phyloP scores from a whole-genome alignment of 2,888 invertebrate genomes.

The Cosmia trapezina region DNA sequence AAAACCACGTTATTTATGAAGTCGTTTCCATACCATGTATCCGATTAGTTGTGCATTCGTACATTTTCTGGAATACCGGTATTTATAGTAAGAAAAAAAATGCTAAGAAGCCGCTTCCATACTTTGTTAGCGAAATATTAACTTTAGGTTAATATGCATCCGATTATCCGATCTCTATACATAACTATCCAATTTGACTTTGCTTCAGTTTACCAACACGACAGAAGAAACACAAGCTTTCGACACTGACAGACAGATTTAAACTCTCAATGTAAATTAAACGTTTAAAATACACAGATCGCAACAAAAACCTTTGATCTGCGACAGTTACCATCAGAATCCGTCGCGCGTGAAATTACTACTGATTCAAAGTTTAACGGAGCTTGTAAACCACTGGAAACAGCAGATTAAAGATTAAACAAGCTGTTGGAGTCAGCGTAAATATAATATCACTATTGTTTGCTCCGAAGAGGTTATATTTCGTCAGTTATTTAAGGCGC shows the following conservation, averaged over 20 bases:
- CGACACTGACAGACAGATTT: constrained; percentile 4
- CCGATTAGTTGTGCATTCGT: too few species aligned
- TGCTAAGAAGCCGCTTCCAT: too few species aligned
- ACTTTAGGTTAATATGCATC: too few species aligned
- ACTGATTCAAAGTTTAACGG: constrained; percentile 46
- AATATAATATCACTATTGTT: neutral
- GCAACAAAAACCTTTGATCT: constrained; percentile 14
- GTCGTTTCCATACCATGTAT: too few species aligned
- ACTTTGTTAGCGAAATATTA: too few species aligned
- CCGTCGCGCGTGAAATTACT: constrained; percentile 47
- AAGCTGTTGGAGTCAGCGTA: constrained; percentile 4
- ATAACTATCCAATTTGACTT: neutral
- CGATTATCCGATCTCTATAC: too few species aligned
- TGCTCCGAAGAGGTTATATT: neutral
- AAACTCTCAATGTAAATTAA: constrained; percentile 39
- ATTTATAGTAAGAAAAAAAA: too few species aligned
- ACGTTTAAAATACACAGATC: constrained; percentile 36
- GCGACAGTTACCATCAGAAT: constrained; percentile 16
- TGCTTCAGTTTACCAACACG: neutral
- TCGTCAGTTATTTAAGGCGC: too few species aligned
- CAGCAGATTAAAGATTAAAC: constrained; percentile 51
- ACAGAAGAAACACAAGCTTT: neutral
- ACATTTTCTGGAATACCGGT: too few species aligned
- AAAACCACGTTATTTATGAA: too few species aligned
- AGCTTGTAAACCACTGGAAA: constrained; percentile 40